Percentiles rank a stretch among this genome's conserved stretches.
These are phyloP conservation scores for Seira sanloemensis DNA, from an alignment of 2,888 invertebrate species.

Conservation along the genomic window DNA sequence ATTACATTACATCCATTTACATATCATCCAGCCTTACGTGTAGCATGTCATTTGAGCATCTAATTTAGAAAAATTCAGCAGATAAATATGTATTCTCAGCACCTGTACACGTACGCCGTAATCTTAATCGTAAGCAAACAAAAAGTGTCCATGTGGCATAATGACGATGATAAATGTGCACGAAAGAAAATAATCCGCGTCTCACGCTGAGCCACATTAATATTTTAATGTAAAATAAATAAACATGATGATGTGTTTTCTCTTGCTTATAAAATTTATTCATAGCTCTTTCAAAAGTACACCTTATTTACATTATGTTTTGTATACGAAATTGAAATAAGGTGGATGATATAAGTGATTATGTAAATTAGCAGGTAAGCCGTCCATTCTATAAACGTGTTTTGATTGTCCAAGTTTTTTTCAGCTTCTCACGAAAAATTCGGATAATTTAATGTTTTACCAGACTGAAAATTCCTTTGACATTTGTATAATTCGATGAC, in stretches of 20 bases:
- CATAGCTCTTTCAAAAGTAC: conserved; percentile 47
- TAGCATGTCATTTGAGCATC: neutral
- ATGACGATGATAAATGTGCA: conserved; percentile 59
- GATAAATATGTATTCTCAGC: neutral
- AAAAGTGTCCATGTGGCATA: neutral
- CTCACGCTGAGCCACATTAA: conserved; percentile 70
- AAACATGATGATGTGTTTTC: conserved; percentile 53
- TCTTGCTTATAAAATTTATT: conserved; percentile 31
- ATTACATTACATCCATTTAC: neutral
- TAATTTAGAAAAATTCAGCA: neutral
- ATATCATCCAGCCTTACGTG: neutral
- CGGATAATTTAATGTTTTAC: no score
- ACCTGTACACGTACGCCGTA: no score
- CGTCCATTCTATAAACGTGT: no score
- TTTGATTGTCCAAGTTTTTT: no score
- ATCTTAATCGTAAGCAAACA: no score
- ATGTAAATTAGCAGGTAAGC: no score
- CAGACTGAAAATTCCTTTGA: no score
- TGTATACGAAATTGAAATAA: neutral
- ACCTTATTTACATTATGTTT: conserved; percentile 26
- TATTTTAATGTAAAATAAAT: conserved; percentile 71
- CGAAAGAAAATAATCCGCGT: conserved; percentile 64
- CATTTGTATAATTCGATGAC: no score
- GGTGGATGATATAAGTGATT: conserved; percentile 26
- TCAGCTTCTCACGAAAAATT: no score